Evolutionary conservation across 2,888 invertebrate species (phyloP), one percentile per base, ranked within the genome.

Genomic region (Serrognathus titanus): DNA sequence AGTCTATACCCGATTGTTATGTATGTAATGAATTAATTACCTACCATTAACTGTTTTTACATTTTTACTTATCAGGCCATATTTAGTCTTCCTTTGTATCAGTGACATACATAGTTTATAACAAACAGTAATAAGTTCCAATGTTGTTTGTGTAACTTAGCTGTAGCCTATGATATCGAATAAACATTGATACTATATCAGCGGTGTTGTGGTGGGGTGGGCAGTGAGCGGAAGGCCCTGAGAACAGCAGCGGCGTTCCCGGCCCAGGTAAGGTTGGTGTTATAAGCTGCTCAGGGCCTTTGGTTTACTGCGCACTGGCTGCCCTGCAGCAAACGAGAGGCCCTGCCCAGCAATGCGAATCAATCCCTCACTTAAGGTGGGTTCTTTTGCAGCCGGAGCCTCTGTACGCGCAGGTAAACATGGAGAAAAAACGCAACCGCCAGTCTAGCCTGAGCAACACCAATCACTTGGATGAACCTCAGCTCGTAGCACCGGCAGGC

Each of bases 371-470:
- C 36, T 59, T 62, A 53, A 62, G 56, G 60, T 58, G 55, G 61
- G 62, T 61, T 65, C 63, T 67, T 69, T 76, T 74, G 57, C 72
- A 77, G 75, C 76, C 75, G 67, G 85, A 85, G 71, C 85, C 85
- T 47, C 77, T 85, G 51, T 85, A 85, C 73, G 85, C 85, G 66
- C 84, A 85, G 78, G 85, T 85, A 63, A 85, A 85, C 70, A 79
- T 85, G 72, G 84, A 85, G 69, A 84, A 83, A 74, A 85, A 85
- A 71, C 81, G 83, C 66, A 82, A 82, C 67, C 78, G 83, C 43
- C 78, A 78, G 64, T 75, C 76, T 39, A 78, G 77, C 63, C 71
- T 77, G 53, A 69, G 70, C 51, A 71, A 69, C 61, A 66, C 66
- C 50, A 76, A 75, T 60, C 74, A 75, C 63, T 64, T 75, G 61